phyloP scores from a whole-genome alignment of 2,888 invertebrate species.

The Platycheirus rosarum region DNA sequence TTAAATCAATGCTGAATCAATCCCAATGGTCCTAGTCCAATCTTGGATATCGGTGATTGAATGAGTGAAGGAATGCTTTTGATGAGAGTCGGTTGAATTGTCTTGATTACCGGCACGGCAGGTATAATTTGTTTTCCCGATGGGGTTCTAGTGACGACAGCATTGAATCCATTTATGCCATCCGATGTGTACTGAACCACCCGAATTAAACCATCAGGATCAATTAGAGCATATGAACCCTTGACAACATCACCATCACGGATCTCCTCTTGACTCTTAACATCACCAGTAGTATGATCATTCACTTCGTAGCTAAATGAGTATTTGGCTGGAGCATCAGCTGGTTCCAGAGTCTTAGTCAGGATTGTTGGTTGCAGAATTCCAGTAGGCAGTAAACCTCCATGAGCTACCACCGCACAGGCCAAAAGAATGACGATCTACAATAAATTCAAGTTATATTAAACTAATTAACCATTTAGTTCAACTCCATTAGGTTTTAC shows the following conservation, averaged over 20 bases:
- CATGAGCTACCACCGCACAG: slow-evolving; percentile 40
- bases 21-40: slow-evolving; percentile 12
- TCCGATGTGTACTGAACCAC: slow-evolving; percentile 76
- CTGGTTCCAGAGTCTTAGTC: slow-evolving; percentile 21
- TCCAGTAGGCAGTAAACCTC: slow-evolving; percentile 22
- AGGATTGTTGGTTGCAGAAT: slow-evolving; percentile 36
- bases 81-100: slow-evolving; percentile 52
- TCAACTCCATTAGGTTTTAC: neutral
- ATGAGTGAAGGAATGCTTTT: slow-evolving; percentile 14
- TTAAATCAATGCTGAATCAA: slow-evolving; percentile 14
- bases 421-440: slow-evolving; percentile 38
- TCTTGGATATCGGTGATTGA: slow-evolving; percentile 5
- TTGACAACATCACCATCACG: slow-evolving; percentile 75
- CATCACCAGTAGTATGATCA: slow-evolving; percentile 75
- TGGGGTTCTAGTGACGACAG: slow-evolving; percentile 71
- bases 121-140: slow-evolving; percentile 56
- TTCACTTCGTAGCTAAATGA: slow-evolving; percentile 75
- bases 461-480: neutral
- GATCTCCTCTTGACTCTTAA: slow-evolving; percentile 75
- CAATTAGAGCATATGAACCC: slow-evolving; percentile 75
- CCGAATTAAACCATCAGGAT: slow-evolving; percentile 75
- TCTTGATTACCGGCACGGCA: slow-evolving; percentile 40
- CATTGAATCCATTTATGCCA: slow-evolving; percentile 75
- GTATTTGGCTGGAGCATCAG: slow-evolving; percentile 58
- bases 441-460: neutral